Evolutionary conservation across 2,113 vertebrate species (phyloP), one percentile per base, ranked within the genome.

Genomic region (Alexandromys fortis): DNA sequence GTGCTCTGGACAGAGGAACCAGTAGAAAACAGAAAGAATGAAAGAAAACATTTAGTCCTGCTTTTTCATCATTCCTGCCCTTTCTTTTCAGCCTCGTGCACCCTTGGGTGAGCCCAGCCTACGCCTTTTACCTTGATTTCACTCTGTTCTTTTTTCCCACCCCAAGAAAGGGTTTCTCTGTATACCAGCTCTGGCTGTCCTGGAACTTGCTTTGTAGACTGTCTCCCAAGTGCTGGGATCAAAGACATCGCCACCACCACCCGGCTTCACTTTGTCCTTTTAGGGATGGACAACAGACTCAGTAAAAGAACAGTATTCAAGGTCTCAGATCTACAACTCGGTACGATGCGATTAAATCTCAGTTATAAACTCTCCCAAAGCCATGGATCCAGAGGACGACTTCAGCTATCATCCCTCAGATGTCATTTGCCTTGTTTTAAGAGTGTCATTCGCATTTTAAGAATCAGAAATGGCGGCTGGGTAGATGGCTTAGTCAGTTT

Each of bases 11-110:
- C 12, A 11, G 30, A 81, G 52, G 30, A 92, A 19, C 61, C 28
- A 14, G 5, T 0, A 10, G 24, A 55, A 70, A 68, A 38, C 3
- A 7, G 2, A 12, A 49, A 35, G 0, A 42, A 38, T 0, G 24
- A 61, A 47, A 30, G 49, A 33, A 38, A 0, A 17, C 12, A 28
- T 19, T 42, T 4, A 63, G 22, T 38, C 4, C 19, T 4, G 12
- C 52, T 67, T 68, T 2, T 78, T 52, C 47, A n/a, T 16, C 33
- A 30, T 49, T 11, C 19, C 24, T 1, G 14, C 63, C 73, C n/a
- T 68, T 3, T 90, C 67, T 38, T 73, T 55, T n/a, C 70, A 45
- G 55, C 13, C 63, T 4, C 8, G 42, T 0, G 0, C 24, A 7
- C 61, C 12, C 19, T 2, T 14, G 38, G 21, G 17, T 28, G 55